phyloP scores from a whole-genome alignment of 2,888 invertebrate genomes.

The Drosophila merina region DNA sequence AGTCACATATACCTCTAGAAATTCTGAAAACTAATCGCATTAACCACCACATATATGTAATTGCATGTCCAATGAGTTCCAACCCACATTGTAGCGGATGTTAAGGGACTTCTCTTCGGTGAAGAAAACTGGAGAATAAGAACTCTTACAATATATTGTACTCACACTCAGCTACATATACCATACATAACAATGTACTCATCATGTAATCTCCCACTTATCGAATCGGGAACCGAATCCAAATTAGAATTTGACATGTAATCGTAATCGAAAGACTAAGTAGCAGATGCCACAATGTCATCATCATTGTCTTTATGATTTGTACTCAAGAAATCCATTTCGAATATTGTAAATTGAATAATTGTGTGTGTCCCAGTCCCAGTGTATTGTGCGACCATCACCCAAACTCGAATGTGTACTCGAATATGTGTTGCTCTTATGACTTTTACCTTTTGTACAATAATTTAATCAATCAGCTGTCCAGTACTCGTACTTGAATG shows the following conservation, averaged over 20 bases:
- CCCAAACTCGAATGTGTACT: constrained; percentile 5
- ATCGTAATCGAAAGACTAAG: constrained; percentile 14
- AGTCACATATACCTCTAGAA: constrained; percentile 22
- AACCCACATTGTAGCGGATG: constrained; percentile 22
- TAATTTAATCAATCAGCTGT: constrained; percentile 30
- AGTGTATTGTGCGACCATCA: constrained; percentile 19
- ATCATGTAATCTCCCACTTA: constrained; percentile 40
- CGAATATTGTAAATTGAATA: constrained; percentile 16
- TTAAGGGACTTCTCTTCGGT: constrained; percentile 19
- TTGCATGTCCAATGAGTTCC: constrained; percentile 22
- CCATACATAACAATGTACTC: constrained; percentile 42
- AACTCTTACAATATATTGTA: constrained; percentile 20
- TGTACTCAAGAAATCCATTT: constrained; percentile 4
- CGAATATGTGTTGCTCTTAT: constrained; percentile 38
- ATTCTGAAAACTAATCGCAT: constrained; percentile 44
- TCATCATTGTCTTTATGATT: constrained; percentile 21
- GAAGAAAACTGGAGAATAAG: constrained; percentile 9
- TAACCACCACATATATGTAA: constrained; percentile 19
- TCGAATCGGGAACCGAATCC: constrained; percentile 24
- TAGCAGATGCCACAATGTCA: constrained; percentile 7
- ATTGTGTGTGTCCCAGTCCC: constrained; percentile 20
- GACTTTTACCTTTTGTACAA: constrained; percentile 40
- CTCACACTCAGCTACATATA: constrained; percentile 30
- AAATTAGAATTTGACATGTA: constrained; percentile 34
- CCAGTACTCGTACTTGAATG: constrained; percentile 9